phyloP scores from a whole-genome alignment of 2,888 invertebrate genomes.

The Brachypalpus laphriformis region DNA sequence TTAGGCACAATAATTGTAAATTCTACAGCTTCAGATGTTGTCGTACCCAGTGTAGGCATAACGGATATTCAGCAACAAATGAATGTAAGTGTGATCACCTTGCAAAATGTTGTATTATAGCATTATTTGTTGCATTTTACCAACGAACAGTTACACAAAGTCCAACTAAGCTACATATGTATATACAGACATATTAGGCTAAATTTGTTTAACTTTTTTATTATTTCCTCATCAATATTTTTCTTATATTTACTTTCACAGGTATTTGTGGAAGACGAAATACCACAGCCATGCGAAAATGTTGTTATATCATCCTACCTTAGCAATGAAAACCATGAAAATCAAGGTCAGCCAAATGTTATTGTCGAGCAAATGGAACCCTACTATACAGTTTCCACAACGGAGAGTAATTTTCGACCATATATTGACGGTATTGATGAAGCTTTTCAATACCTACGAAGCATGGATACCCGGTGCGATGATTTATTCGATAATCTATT shows the following conservation, averaged over 20 bases:
- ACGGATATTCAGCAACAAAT: conserved; percentile 69
- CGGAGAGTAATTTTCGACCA: conserved; percentile 76
- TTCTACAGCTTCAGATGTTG: conserved; percentile 22
- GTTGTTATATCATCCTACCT: conserved; percentile 77
- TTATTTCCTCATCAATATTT: neutral
- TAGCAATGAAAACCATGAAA: conserved; percentile 33
- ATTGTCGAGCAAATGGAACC: conserved; percentile 77
- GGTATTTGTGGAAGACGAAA: conserved; percentile 77
- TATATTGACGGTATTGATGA: conserved; percentile 79
- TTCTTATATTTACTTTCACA: too few species aligned
- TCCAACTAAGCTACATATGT: too few species aligned
- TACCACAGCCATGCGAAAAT: conserved; percentile 75
- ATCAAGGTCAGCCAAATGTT: conserved; percentile 76
- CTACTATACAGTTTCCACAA: conserved; percentile 37
- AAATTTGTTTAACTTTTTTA: too few species aligned
- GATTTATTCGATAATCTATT: conserved; percentile 80
- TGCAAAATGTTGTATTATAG: too few species aligned
- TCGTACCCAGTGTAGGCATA: conserved; percentile 20
- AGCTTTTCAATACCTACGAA: conserved; percentile 78
- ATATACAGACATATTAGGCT: too few species aligned
- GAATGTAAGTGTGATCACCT: conserved; percentile 75
- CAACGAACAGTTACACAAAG: too few species aligned
- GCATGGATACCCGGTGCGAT: conserved; percentile 78
- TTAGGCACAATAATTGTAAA: conserved; percentile 61
- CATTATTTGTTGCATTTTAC: too few species aligned